Base-by-base conservation (phyloP, 2,113 vertebrate species). In the Carassius carassius region DNA sequence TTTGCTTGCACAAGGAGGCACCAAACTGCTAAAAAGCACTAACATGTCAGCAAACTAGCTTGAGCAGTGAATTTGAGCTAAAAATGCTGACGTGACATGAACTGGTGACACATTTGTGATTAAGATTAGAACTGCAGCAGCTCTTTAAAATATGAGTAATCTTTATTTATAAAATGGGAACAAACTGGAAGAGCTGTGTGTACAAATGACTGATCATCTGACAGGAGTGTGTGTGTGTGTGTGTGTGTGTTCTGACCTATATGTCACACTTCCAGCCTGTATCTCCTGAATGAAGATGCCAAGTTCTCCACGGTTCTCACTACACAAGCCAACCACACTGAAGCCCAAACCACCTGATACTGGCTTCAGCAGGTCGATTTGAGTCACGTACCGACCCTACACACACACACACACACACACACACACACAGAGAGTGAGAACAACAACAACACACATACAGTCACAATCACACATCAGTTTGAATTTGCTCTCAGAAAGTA, bases 271-370 rank as follows among this genome's bases (percentile, higher is more conserved):
- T 89, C 95, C 96, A 5, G 95, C 93, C 75, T 96, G 95, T 69
- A 97, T 95, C 87, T 96, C 96, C 86, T 96, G 95, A 11, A 97
- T 93, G 90, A 97, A 96, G 91, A 97, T 96, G 60, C 96, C 96
- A 74, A 96, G 91, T 70, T 96, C 95, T 78, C 95, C 95, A 47
- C 90, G 91, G 88, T 96, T 93, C 86, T 96, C 95, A 82, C 95
- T 96, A 85, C 94, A 94, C 11, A 96, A 90, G 44, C 96, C 95
- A 60, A 96, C 95, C 0, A 96, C 95, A 86, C 96, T 96, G 88
- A 97, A 96, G 3, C 96, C 96, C 19, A 96, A 92, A 80, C 95
- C 95, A 87, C 91, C 93, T 4, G 89, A 4, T 67, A 94, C 94
- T 76, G 87, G 87, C 51, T 96, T 97, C 73, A 87, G 78, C 86